A percentile compares a stretch with the other conserved stretches of the same genome.
These are phyloP conservation scores for Eustalomyia histrio DNA, from an alignment of 2,888 invertebrate species.

Conservation along the genomic window DNA sequence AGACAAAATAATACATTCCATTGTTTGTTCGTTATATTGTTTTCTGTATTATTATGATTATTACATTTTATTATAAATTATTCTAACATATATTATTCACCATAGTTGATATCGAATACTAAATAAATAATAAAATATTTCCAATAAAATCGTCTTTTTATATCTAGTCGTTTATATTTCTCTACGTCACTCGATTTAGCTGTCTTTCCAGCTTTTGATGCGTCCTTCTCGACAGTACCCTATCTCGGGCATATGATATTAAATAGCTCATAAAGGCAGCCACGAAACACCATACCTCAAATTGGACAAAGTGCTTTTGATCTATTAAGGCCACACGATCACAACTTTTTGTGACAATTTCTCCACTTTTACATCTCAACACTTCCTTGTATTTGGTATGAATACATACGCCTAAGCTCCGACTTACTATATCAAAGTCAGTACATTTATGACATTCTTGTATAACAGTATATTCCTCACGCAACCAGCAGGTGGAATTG, in stretches of 20 bases:
- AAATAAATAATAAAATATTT: conserved; percentile 39
- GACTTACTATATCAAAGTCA: conserved; percentile 90
- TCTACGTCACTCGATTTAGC: conserved; percentile 73
- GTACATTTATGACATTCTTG: conserved; percentile 92
- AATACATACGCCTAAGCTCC: conserved; percentile 89
- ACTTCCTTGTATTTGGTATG: conserved; percentile 92
- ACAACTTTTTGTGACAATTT: conserved; percentile 91
- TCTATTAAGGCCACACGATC: conserved; percentile 91
- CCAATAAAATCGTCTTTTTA: background rate
- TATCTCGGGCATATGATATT: conserved; percentile 75
- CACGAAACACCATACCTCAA: conserved; percentile 73
- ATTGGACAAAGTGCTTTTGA: conserved; percentile 85
- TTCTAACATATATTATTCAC: conserved; percentile 1
- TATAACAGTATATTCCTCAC: conserved; percentile 85
- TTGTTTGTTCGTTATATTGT: background rate
- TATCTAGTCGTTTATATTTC: background rate
- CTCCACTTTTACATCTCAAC: conserved; percentile 88
- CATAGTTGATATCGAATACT: conserved; percentile 30
- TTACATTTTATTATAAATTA: conserved; percentile 16
- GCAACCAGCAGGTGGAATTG: conserved; percentile 88
- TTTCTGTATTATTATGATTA: conserved; percentile 14
- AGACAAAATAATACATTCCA: background rate
- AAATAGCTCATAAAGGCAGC: conserved; percentile 74
- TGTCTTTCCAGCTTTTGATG: conserved; percentile 76
- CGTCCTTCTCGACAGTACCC: conserved; percentile 72